phyloP scores from a whole-genome alignment of 1,140 invertebrate genomes.

The Pseudobourletiella spinata region DNA sequence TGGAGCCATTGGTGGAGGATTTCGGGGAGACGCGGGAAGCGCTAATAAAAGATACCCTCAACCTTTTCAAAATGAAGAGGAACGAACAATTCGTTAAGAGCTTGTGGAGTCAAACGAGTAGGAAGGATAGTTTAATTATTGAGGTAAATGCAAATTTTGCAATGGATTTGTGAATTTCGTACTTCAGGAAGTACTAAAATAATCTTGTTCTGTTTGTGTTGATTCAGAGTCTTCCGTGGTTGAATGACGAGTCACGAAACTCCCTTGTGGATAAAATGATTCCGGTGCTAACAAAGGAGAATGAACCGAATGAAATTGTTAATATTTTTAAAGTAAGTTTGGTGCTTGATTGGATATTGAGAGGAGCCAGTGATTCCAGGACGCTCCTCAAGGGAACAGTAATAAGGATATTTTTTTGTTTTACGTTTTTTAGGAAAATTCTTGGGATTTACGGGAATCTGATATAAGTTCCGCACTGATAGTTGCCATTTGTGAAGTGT shows the following conservation, averaged over 20 bases:
- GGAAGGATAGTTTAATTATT: neutral
- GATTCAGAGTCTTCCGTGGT: constrained; percentile 17
- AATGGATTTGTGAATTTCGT: too few species aligned
- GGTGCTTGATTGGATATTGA: too few species aligned
- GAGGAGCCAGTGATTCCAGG: too few species aligned
- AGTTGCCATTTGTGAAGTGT: constrained; percentile 11
- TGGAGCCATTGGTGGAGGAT: constrained; percentile 11
- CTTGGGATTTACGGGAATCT: constrained; percentile 6
- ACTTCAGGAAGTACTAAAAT: neutral
- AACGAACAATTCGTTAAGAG: constrained; percentile 27
- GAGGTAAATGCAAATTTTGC: too few species aligned
- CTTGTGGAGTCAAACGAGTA: constrained; percentile 14
- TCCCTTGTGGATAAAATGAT: constrained; percentile 29
- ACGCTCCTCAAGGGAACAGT: too few species aligned
- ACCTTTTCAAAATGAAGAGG: constrained; percentile 15
- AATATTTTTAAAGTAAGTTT: neutral
- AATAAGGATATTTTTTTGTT: too few species aligned
- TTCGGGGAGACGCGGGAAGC: neutral
- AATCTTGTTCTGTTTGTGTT: neutral
- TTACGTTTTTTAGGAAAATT: constrained; percentile 12
- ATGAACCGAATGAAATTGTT: neutral
- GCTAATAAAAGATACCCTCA: constrained; percentile 13
- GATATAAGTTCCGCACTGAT: neutral
- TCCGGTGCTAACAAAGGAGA: constrained; percentile 25
- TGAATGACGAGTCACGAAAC: constrained; percentile 15